Conservation (phyloP, 2,888 invertebrate species). For the Holacanthella duospinosa region DNA sequence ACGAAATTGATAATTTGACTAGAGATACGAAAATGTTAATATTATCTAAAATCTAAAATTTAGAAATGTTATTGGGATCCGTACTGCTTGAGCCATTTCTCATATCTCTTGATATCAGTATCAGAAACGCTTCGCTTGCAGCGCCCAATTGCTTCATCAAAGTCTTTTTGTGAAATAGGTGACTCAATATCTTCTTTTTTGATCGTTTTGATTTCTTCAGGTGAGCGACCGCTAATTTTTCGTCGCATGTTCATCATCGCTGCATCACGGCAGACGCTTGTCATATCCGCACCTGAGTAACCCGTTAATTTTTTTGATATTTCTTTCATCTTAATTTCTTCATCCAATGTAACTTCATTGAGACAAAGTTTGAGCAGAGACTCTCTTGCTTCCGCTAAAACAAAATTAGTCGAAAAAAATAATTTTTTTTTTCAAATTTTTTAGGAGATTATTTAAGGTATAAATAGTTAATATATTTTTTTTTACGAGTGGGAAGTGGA, state of each 20-base stretch:
- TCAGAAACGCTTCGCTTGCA: constrained; percentile 94
- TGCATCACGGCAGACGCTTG: constrained; percentile 67
- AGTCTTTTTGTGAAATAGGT: constrained; percentile 85
- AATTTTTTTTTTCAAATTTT: no score
- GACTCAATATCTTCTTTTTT: constrained; percentile 90
- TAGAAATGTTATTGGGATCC: constrained; percentile 88
- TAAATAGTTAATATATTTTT: not conserved
- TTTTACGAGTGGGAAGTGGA: constrained; percentile 56
- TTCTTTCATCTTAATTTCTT: constrained; percentile 44
- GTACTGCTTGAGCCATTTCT: constrained; percentile 94
- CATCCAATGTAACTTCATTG: constrained; percentile 41
- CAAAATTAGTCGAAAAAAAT: constrained; percentile 7
- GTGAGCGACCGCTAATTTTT: constrained; percentile 82
- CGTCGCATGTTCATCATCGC: constrained; percentile 98
- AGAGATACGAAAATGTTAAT: not conserved
- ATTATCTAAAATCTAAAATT: no score
- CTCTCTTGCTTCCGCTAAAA: constrained; percentile 43
- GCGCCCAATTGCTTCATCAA: constrained; percentile 81
- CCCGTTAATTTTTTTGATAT: constrained; percentile 46
- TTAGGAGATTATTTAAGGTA: not conserved
- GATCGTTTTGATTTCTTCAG: constrained; percentile 76
- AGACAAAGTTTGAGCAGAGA: constrained; percentile 46
- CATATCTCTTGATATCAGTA: constrained; percentile 88
- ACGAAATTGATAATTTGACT: no score
- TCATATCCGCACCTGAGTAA: constrained; percentile 53